Conservation (phyloP, 2,113 vertebrate genomes). For the Nansenia antarctica region DNA sequence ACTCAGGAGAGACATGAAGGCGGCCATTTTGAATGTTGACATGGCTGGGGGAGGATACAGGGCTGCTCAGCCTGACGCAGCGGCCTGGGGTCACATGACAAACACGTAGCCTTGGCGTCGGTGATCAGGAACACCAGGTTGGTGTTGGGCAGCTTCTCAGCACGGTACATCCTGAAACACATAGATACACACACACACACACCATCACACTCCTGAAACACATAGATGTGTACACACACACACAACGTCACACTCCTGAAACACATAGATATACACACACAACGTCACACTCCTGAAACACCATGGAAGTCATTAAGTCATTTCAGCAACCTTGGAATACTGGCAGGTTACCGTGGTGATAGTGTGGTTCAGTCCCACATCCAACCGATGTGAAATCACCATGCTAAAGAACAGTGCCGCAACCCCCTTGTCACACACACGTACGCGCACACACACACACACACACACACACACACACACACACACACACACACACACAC, state of each 20-base stretch:
- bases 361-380: no score
- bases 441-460: no score
- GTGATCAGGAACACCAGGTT: conserved; percentile 96
- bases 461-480: conserved; percentile 57
- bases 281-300: no score
- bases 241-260: conserved; percentile 44
- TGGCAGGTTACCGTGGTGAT: no score
- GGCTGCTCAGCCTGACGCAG: conserved; percentile 95
- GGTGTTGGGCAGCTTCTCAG: conserved; percentile 93
- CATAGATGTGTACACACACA: conserved; percentile 6
- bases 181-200: conserved; percentile 30
- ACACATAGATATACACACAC: conserved; percentile 26
- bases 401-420: no score
- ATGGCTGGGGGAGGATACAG: conserved; percentile 99
- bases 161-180: conserved; percentile 85
- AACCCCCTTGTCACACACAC: no score
- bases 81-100: conserved; percentile 87
- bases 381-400: no score
- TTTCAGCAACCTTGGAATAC: no score
- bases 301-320: no score
- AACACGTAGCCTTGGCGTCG: conserved; percentile 90
- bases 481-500: conserved; percentile 57
- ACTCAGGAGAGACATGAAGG: no score
- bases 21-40: no score
- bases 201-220: not conserved